Conservation (phyloP, 2,113 vertebrate species). For the Albula goreensis region DNA sequence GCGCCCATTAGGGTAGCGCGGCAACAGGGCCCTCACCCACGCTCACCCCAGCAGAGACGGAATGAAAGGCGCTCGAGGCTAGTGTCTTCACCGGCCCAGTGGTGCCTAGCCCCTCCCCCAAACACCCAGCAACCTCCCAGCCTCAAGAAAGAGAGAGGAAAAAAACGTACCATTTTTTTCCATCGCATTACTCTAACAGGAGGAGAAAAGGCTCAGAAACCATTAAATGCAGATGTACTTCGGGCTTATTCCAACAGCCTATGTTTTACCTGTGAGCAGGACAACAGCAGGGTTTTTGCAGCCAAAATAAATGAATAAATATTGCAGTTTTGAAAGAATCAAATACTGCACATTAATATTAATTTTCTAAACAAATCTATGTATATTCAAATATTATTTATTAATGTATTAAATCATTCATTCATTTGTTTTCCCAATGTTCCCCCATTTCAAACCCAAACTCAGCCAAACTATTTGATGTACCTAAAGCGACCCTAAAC, state of each 20-base stretch:
- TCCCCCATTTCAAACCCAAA: no score
- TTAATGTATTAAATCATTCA: no score
- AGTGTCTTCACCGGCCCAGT: neutral
- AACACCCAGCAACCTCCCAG: neutral
- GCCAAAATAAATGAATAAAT: no score
- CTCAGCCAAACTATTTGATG: no score
- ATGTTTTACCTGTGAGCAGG: neutral
- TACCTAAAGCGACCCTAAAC: no score
- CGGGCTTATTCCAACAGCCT: neutral
- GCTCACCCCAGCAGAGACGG: neutral
- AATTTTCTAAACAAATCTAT: no score
- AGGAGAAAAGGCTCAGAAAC: neutral
- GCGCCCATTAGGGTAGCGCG: slow-evolving; percentile 20
- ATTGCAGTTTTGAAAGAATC: no score
- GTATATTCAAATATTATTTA: no score
- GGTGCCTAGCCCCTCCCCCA: neutral
- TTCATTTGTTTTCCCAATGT: no score
- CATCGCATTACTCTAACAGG: neutral
- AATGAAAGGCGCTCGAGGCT: neutral
- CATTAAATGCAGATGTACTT: neutral
- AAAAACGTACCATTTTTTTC: no score
- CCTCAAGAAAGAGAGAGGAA: neutral
- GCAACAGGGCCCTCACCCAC: slow-evolving; percentile 25
- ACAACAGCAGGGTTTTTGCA: neutral
- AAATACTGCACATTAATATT: no score